Percentiles rank a stretch among this genome's conserved stretches.
Evolutionary conservation across 2,113 vertebrate species (phyloP).

Genomic region (Aspiorhynchus laticeps): DNA sequence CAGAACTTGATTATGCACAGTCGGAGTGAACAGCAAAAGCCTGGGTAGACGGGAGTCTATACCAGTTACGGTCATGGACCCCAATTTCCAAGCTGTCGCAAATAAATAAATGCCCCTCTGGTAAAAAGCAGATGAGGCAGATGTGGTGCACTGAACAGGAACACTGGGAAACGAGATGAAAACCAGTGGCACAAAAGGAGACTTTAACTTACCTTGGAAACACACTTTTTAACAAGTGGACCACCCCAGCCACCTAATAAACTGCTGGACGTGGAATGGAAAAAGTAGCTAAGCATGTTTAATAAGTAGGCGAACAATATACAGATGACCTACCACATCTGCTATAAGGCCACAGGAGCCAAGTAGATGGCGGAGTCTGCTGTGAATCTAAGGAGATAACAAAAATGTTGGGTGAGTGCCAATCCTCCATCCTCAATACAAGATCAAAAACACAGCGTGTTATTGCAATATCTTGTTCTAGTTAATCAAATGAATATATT

Average conservation of each 20-base stretch:
- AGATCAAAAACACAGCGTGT: neutral
- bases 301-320: neutral
- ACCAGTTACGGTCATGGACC: neutral
- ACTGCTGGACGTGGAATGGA: neutral
- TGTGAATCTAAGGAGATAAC: neutral
- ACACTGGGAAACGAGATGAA: conserved; percentile 1
- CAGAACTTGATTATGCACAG: neutral
- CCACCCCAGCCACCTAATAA: neutral
- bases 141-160: neutral
- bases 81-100: conserved; percentile 44
- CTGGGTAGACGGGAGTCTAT: neutral
- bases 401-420: neutral
- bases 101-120: conserved; percentile 10
- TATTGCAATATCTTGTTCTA: neutral
- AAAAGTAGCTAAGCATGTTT: neutral
- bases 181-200: neutral
- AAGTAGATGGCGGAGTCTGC: neutral
- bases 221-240: neutral
- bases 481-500: neutral
- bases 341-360: neutral
- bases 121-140: neutral
- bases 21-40: neutral
- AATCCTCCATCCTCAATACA: neutral
- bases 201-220: neutral
- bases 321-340: neutral